These are phyloP conservation scores for Thoracochromis brauschi DNA, from an alignment of 2,113 vertebrate genomes.

Conservation along the genomic window DNA sequence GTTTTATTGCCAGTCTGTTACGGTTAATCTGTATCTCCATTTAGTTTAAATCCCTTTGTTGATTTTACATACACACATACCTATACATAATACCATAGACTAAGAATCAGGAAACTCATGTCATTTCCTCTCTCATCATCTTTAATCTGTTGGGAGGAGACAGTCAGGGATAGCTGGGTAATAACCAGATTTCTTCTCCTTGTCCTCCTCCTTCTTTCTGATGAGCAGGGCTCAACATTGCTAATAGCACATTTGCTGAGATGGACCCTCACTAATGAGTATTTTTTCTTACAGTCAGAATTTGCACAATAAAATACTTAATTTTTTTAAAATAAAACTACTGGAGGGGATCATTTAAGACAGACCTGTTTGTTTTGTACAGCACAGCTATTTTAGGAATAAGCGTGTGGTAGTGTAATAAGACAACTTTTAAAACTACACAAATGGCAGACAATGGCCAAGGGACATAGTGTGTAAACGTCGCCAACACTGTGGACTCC, in stretches of 20 bases:
- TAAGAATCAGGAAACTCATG: not conserved
- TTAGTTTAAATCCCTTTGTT: not conserved
- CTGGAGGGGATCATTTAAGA: not conserved
- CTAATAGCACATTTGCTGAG: not conserved
- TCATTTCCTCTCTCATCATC: not conserved
- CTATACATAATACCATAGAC: constrained; percentile 6
- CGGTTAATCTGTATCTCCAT: not conserved
- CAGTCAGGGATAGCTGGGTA: not conserved
- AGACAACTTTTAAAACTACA: not conserved
- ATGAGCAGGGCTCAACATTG: not conserved
- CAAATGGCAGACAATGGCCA: not conserved
- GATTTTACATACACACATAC: not conserved
- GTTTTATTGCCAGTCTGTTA: not conserved
- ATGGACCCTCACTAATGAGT: not conserved
- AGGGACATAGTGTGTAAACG: not conserved
- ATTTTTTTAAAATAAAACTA: not conserved
- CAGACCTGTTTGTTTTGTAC: not conserved
- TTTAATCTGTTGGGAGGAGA: constrained; percentile 13
- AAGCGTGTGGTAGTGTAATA: not conserved
- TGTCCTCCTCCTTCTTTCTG: not conserved
- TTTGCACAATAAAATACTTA: not conserved
- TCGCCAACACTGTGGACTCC: not conserved
- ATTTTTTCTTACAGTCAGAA: not conserved
- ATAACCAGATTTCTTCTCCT: not conserved
- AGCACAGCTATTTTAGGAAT: not conserved